Evolutionary conservation across 1,140 invertebrate species (phyloP).

Genomic region (Chironomus tepperi): DNA sequence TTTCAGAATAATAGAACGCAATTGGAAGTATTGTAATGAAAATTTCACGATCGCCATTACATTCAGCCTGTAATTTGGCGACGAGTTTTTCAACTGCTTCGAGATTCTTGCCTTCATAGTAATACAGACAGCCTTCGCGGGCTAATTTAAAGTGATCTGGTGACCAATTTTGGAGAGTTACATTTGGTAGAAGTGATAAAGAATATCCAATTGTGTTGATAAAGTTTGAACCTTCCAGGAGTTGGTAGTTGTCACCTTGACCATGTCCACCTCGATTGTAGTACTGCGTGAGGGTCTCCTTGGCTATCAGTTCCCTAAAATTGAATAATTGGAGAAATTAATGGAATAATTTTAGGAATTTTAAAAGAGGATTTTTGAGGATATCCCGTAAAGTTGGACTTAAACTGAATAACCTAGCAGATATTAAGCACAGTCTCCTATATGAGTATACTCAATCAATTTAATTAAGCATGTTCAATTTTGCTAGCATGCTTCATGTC

Average conservation of each 20-base stretch:
- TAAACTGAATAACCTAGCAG: too few species aligned
- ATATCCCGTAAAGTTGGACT: background rate
- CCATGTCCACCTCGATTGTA: background rate
- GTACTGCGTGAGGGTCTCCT: background rate
- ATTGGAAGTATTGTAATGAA: background rate
- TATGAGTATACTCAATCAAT: too few species aligned
- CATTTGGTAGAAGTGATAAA: background rate
- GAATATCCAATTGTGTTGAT: background rate
- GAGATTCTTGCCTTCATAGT: slow-evolving; percentile 1
- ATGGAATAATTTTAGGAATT: background rate
- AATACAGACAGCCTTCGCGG: background rate
- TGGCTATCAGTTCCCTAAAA: background rate
- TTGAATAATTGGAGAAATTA: background rate
- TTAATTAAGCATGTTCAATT: too few species aligned
- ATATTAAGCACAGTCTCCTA: too few species aligned
- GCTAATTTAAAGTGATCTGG: background rate
- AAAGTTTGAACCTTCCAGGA: background rate
- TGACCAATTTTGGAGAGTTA: background rate
- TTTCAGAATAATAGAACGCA: background rate
- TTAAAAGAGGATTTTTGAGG: background rate
- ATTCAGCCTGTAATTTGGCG: background rate
- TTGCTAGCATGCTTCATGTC: too few species aligned
- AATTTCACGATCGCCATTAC: background rate
- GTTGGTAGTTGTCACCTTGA: background rate
- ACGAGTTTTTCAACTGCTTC: background rate